These are phyloP conservation scores for Antrozous pallidus DNA, from an alignment of 2,797 vertebrate genomes.

Conservation along the genomic window DNA sequence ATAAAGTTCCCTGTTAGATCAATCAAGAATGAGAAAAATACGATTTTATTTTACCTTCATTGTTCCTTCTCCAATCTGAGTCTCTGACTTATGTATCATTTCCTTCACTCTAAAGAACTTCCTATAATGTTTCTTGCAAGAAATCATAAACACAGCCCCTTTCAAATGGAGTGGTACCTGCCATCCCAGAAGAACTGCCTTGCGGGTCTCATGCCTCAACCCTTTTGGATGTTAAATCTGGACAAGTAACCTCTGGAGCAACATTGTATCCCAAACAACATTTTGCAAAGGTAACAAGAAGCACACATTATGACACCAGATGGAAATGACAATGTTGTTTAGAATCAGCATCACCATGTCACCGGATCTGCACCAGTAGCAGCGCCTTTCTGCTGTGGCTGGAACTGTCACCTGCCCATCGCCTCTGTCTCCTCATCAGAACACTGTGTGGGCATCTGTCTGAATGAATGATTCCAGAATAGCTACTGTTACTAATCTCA, in stretches of 20 bases:
- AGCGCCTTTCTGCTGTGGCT: neutral
- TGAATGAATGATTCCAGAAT: neutral
- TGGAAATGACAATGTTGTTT: too few relatives aligned
- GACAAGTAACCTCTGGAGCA: neutral
- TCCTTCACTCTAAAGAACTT: neutral
- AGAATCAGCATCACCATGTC: neutral
- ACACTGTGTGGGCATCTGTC: too few relatives aligned
- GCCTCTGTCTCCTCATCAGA: neutral
- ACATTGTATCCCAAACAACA: neutral
- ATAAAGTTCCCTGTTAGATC: neutral
- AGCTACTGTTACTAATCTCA: neutral
- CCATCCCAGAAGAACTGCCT: neutral
- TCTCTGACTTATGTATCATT: too few relatives aligned
- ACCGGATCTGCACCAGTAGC: too few relatives aligned
- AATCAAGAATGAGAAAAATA: neutral
- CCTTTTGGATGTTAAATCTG: neutral
- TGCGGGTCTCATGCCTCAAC: rapidly evolving
- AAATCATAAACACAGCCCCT: neutral
- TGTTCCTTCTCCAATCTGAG: neutral
- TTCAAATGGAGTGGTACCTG: neutral
- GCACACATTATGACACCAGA: too few relatives aligned
- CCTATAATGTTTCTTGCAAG: neutral
- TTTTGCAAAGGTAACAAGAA: too few relatives aligned
- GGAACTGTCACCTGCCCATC: too few relatives aligned
- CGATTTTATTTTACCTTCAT: neutral